These are phyloP conservation scores for Arnoldichthys spilopterus DNA, from an alignment of 2,797 vertebrate species.

Conservation along the genomic window DNA sequence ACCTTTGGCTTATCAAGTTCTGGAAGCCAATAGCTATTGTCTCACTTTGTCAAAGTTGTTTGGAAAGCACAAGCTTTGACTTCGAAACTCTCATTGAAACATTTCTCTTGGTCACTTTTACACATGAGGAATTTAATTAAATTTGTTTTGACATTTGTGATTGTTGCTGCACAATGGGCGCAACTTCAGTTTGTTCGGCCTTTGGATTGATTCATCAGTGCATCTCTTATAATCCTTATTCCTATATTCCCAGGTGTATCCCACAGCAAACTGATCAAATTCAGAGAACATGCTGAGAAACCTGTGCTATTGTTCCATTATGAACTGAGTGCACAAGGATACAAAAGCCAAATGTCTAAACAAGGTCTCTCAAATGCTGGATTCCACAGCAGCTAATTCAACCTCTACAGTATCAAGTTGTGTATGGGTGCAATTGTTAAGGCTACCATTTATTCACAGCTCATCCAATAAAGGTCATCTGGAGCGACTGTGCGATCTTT, in stretches of 20 bases:
- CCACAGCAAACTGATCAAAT: neutral
- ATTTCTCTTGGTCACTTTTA: neutral
- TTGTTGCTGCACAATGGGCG: too few species aligned
- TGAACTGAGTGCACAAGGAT: neutral
- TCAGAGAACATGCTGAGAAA: neutral
- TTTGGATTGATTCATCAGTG: neutral
- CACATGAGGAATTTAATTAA: neutral
- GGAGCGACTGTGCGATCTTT: neutral
- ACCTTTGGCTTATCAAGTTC: neutral
- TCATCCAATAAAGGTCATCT: constrained; percentile 42
- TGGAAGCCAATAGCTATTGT: neutral
- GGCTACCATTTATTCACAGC: constrained; percentile 25
- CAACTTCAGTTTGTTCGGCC: neutral
- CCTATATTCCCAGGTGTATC: neutral
- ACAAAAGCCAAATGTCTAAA: neutral
- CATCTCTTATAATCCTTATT: too few species aligned
- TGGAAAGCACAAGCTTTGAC: neutral
- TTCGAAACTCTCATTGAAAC: neutral
- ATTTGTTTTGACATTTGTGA: neutral
- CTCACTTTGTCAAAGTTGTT: too few species aligned
- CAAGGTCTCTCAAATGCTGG: neutral
- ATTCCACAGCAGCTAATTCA: neutral
- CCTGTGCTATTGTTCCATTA: neutral
- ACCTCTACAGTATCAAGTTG: constrained; percentile 12
- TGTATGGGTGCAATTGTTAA: constrained; percentile 25